A percentile compares a stretch with the other conserved stretches of the same genome.
Conservation (phyloP, 2,888 invertebrate species). For the Lycocerus yunnanus region DNA sequence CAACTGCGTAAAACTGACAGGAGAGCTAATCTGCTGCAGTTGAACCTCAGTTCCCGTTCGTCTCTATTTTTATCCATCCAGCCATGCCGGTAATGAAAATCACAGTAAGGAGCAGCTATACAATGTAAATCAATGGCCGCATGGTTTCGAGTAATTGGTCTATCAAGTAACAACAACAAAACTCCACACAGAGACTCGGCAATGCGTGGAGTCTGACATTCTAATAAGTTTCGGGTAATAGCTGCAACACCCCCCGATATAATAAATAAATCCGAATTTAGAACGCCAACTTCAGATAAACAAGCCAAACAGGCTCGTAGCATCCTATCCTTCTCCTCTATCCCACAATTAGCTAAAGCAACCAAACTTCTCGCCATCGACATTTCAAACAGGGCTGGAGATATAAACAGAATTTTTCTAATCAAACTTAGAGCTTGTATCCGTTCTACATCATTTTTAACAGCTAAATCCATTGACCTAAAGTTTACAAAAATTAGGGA, state of each 20-base stretch:
- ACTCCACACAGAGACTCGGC: constrained; percentile 90
- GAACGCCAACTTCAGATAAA: constrained; percentile 84
- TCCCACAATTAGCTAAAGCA: constrained; percentile 78
- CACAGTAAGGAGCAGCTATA: constrained; percentile 92
- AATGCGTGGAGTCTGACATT: constrained; percentile 86
- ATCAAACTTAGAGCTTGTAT: constrained; percentile 89
- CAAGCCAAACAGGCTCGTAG: constrained; percentile 85
- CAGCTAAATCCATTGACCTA: constrained; percentile 86
- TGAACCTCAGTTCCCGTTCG: constrained; percentile 80
- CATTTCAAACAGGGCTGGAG: constrained; percentile 72
- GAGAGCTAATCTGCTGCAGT: constrained; percentile 82
- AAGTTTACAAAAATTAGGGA: not conserved
- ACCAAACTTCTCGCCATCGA: constrained; percentile 80
- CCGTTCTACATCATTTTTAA: constrained; percentile 91
- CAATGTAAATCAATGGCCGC: constrained; percentile 83
- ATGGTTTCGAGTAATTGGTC: constrained; percentile 76
- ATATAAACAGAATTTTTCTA: constrained; percentile 67
- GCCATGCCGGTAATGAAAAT: constrained; percentile 78
- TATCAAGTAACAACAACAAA: constrained; percentile 81
- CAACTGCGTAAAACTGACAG: constrained; percentile 88
- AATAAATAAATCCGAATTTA: constrained; percentile 81
- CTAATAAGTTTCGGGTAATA: constrained; percentile 79
- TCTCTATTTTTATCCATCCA: constrained; percentile 75
- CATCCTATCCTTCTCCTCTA: constrained; percentile 81
- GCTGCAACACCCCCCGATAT: constrained; percentile 83